Base-by-base conservation (phyloP, 2,888 invertebrate species). In the Drosophila neutralis region DNA sequence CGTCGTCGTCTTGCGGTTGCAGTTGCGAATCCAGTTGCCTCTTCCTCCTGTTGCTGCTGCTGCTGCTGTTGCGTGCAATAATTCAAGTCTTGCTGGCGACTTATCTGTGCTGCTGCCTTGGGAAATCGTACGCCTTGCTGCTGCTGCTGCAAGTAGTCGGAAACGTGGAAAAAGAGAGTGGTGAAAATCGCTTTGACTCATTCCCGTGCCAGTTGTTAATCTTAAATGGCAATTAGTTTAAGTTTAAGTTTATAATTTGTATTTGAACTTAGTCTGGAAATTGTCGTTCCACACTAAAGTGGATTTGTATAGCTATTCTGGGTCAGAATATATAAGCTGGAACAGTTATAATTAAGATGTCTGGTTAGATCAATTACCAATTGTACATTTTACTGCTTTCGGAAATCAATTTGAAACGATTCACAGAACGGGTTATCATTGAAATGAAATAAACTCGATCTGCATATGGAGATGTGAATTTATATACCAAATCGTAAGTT, bases 41-140 rank as follows among this genome's bases (percentile, higher is more conserved):
- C 58, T 53, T 66, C 61, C 56, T 74, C 42, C 56, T 38, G 52
- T 31, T 38, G 59, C 48, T 79, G 66, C 57, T 24, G 72, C 62
- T 72, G 73, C 40, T 66, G 74, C 60, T 80, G 85, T 90, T 89
- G 89, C 84, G 82, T 83, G 86, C 85, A 82, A 90, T 91, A 92
- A 91, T 91, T 91, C 78, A 91, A 90, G 90, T 91, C 92, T 87
- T 91, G 91, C 79, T 91, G 90, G 79, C 87, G 91, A 91, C 90
- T 91, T 91, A 90, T 91, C 89, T 90, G 81, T 61, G 83, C 80
- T 82, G 82, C 84, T 81, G 80, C 82, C 81, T 91, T 87, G 82
- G 79, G 82, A 83, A 80, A 86, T 84, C 90, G 91, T 89, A 84
- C 70, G 87, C 76, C 90, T 78, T 76, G 72, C 77, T 88, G 82